A percentile compares a stretch with the other conserved stretches of the same genome.
Conservation (phyloP, 2,797 vertebrate genomes). For the Alcedo quadribrachys region DNA sequence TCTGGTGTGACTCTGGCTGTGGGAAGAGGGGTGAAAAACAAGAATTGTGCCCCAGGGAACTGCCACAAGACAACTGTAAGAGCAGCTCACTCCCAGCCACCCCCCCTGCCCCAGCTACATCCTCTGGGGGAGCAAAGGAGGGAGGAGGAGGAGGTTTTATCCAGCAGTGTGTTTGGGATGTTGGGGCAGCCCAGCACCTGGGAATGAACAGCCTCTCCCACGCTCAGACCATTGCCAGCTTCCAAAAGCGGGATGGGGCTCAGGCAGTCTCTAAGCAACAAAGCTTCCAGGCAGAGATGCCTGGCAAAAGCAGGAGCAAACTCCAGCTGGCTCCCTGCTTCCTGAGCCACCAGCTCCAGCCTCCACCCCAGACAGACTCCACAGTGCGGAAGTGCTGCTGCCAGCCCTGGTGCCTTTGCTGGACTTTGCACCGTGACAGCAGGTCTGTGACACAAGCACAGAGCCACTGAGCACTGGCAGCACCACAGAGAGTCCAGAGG, state of each 20-base stretch:
- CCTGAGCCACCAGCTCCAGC: not conserved
- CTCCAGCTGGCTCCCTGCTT: not conserved
- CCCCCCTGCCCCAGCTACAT: not conserved
- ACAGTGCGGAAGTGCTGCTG: accelerated
- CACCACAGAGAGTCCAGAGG: not conserved
- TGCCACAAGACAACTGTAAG: not conserved
- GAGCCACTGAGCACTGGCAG: not conserved
- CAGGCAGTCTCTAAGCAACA: slow-evolving; percentile 8
- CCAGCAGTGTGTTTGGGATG: not conserved
- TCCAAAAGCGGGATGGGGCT: not conserved
- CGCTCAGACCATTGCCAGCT: not conserved
- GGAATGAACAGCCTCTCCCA: not conserved
- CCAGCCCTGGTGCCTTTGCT: not conserved
- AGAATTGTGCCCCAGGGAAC: not conserved
- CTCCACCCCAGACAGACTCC: accelerated
- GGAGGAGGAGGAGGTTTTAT: not conserved
- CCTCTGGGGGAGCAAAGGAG: not conserved
- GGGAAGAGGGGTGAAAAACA: not conserved
- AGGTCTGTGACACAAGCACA: accelerated
- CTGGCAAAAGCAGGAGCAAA: not conserved
- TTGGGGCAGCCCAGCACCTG: not conserved
- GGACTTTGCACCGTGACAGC: accelerated
- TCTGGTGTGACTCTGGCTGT: not conserved
- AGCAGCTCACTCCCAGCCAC: not conserved
- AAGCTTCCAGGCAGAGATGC: not conserved